Evolutionary conservation across 2,797 vertebrate genomes (phyloP), one percentile per base, ranked within the genome.

Genomic region (Microctenopoma stevenorrisi): DNA sequence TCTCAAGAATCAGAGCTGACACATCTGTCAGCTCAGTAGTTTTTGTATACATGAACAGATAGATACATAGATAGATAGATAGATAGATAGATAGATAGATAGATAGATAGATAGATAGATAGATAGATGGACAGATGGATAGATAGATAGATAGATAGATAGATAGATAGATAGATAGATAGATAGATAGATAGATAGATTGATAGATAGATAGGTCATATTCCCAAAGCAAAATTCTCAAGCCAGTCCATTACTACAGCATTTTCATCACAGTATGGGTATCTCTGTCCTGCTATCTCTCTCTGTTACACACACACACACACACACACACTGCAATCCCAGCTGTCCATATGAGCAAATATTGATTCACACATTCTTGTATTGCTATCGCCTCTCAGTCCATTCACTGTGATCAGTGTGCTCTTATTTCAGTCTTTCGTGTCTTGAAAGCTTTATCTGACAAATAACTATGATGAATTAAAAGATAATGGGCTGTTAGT

Each of bases 311-410:
- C 42, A 54, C 60, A 62, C 62, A 48, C 55, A 28, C 66, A 62
- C 51, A 64, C 38, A 73, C 13, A 46, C 15, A 69, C n/a, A 5
- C 61, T 61, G 76, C 73, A 72, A 76, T 76, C 79, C 73, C 81
- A 81, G 66, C 79, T 88, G 81, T 76, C 78, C 66, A 76, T 78
- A 65, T 60, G 70, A 71, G 64, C 74, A 84, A 86, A 88, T 83
- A 86, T 86, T 89, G 81, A 80, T 86, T 84, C 76, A 86, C 82
- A 83, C 78, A 47, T 84, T 74, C 63, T 77, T 60, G 51, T 67
- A 62, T 68, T 14, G 14, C 59, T 59, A 64, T 73, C 73, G 68
- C 77, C 74, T 68, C 43, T 4, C 61, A n/a, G 38, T 52, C 63
- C 47, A 70, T 42, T 49, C 52, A 57, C 40, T 66, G 18, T 53